These are phyloP conservation scores for Phylloscopus whistleri DNA, from an alignment of 2,113 vertebrate species.

Conservation along the genomic window DNA sequence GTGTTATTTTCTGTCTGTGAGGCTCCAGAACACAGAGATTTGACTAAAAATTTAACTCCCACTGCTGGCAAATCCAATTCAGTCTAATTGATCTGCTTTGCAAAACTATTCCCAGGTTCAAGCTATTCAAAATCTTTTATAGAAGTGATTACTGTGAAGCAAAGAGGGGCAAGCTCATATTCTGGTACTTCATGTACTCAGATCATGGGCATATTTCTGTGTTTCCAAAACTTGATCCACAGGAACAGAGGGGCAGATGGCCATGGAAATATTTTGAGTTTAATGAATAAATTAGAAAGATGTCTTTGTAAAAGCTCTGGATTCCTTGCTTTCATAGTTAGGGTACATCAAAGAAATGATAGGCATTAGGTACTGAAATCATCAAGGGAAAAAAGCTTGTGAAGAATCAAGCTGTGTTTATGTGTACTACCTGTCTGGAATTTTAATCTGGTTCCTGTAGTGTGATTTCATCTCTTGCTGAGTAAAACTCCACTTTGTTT, in stretches of 20 bases:
- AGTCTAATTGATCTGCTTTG: neutral
- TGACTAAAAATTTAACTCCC: constrained; percentile 10
- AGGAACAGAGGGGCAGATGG: neutral
- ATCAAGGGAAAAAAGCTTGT: neutral
- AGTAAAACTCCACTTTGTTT: neutral
- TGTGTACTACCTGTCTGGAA: neutral
- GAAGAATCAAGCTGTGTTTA: neutral
- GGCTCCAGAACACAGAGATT: neutral
- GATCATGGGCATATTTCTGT: neutral
- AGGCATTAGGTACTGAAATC: neutral
- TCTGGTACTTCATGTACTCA: neutral
- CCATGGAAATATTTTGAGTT: neutral
- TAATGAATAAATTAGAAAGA: neutral
- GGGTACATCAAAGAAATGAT: neutral
- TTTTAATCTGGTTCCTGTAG: neutral
- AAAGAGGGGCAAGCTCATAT: neutral
- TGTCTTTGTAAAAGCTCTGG: neutral
- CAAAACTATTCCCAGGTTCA: constrained; percentile 8
- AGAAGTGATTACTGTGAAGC: neutral
- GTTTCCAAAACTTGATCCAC: neutral
- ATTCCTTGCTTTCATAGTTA: neutral
- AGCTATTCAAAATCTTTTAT: neutral
- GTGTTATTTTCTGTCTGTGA: neutral
- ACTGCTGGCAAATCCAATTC: neutral
- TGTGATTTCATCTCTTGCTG: neutral